These are phyloP conservation scores for Taxidea taxus DNA, from an alignment of 2,113 vertebrate species.

Conservation along the genomic window DNA sequence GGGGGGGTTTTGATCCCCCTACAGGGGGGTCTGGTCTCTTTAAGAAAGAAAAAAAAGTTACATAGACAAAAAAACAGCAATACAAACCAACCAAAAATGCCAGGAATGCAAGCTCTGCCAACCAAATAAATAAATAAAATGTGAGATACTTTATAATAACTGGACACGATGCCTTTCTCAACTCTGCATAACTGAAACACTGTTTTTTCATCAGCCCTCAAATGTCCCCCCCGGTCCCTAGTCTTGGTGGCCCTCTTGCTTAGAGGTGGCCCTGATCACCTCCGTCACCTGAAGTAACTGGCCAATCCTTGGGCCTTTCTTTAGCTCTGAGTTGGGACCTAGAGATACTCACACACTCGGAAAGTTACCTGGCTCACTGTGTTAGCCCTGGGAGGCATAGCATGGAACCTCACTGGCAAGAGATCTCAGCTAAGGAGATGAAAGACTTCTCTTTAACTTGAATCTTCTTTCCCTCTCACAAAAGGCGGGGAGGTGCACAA, in stretches of 20 bases:
- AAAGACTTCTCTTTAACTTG: neutral
- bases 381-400: neutral
- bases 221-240: neutral
- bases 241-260: neutral
- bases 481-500: neutral
- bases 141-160: slow-evolving; percentile 68
- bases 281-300: neutral
- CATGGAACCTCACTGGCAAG: neutral
- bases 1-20: neutral
- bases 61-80: slow-evolving; percentile 41
- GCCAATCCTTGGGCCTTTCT: neutral
- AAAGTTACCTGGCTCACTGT: neutral
- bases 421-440: neutral
- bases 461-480: neutral
- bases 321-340: neutral
- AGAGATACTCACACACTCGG: neutral
- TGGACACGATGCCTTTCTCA: slow-evolving; percentile 65
- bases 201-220: neutral
- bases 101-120: slow-evolving; percentile 75
- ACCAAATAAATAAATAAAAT: slow-evolving; percentile 79
- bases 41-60: slow-evolving; percentile 58
- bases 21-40: slow-evolving; percentile 73
- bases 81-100: slow-evolving; percentile 75
- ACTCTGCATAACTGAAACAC: neutral
- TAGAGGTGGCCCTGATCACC: neutral